Percentiles rank a stretch among this genome's conserved stretches.
These are phyloP conservation scores for Agelastica alni DNA, from an alignment of 2,888 invertebrate genomes.

Conservation along the genomic window DNA sequence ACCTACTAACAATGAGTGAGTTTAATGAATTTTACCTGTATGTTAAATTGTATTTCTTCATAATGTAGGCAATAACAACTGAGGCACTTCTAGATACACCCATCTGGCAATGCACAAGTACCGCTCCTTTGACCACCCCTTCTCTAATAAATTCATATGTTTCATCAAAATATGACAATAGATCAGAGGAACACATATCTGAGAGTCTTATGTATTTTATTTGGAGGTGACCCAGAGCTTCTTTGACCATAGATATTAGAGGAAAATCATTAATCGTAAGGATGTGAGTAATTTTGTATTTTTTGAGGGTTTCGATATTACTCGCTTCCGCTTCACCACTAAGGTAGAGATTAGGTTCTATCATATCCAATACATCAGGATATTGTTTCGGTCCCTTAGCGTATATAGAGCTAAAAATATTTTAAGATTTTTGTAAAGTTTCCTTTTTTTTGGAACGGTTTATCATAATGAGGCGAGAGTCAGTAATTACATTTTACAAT, in stretches of 20 bases:
- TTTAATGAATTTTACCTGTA: slow-evolving; percentile 1
- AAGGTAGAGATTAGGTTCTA: slow-evolving; percentile 29
- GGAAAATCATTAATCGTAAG: slow-evolving; percentile 30
- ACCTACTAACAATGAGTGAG: no score
- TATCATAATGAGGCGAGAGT: no score
- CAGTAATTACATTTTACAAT: no score
- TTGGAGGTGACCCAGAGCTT: slow-evolving; percentile 18
- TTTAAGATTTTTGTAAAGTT: no score
- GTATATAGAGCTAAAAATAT: slow-evolving; percentile 3
- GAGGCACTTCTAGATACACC: slow-evolving; percentile 30
- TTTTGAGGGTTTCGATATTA: slow-evolving; percentile 22
- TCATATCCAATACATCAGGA: slow-evolving; percentile 24
- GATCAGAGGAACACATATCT: slow-evolving; percentile 24
- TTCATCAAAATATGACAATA: slow-evolving; percentile 29
- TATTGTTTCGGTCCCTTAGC: background rate
- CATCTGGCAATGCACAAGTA: slow-evolving; percentile 30
- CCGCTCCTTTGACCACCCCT: slow-evolving; percentile 25
- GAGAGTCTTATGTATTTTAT: slow-evolving; percentile 28
- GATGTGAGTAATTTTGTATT: slow-evolving; percentile 31
- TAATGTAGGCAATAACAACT: slow-evolving; percentile 28
- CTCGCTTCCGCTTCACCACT: slow-evolving; percentile 21
- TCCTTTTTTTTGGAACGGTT: no score
- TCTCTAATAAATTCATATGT: slow-evolving; percentile 30
- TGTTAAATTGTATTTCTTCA: slow-evolving; percentile 28
- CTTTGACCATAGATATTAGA: slow-evolving; percentile 19